These are phyloP conservation scores for Onthophagus taurus DNA, from an alignment of 1,140 invertebrate genomes.

Conservation along the genomic window DNA sequence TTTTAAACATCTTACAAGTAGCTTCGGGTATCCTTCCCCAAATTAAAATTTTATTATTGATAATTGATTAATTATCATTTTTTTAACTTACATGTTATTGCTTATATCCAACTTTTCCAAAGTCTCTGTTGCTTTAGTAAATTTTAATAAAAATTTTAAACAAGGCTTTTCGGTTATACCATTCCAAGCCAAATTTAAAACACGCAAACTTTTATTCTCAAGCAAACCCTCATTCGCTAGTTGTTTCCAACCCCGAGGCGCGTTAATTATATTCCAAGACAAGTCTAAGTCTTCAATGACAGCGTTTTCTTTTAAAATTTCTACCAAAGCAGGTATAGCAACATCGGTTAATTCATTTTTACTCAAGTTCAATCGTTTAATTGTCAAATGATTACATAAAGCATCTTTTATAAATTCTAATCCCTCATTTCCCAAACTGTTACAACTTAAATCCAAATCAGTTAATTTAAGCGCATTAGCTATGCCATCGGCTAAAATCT, in stretches of 20 bases:
- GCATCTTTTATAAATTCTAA: conserved; percentile 30
- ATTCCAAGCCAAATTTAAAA: conserved; percentile 30
- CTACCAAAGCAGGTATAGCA: conserved; percentile 31
- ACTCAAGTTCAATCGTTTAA: conserved; percentile 36
- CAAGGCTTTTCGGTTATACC: conserved; percentile 19
- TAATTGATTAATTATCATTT: no score
- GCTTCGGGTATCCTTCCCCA: no score
- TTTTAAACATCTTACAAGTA: no score
- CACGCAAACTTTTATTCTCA: conserved; percentile 18
- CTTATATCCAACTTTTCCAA: conserved; percentile 28
- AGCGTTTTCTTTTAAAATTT: conserved; percentile 37
- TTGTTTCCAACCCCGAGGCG: conserved; percentile 3
- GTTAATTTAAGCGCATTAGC: conserved; percentile 28
- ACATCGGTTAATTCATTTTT: conserved; percentile 38
- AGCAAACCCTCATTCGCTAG: conserved; percentile 8
- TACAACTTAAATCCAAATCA: conserved; percentile 37
- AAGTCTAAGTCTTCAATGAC: conserved; percentile 39
- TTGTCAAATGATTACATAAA: conserved; percentile 32
- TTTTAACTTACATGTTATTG: conserved; percentile 28
- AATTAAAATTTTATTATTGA: not conserved
- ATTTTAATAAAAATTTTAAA: conserved; percentile 19
- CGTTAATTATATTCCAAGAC: conserved; percentile 40
- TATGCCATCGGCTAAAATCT: conserved; percentile 31
- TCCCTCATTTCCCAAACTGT: conserved; percentile 37
- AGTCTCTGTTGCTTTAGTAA: conserved; percentile 18